Evolutionary conservation across 1,140 invertebrate species (phyloP).

Genomic region (Oscheius sp.): DNA sequence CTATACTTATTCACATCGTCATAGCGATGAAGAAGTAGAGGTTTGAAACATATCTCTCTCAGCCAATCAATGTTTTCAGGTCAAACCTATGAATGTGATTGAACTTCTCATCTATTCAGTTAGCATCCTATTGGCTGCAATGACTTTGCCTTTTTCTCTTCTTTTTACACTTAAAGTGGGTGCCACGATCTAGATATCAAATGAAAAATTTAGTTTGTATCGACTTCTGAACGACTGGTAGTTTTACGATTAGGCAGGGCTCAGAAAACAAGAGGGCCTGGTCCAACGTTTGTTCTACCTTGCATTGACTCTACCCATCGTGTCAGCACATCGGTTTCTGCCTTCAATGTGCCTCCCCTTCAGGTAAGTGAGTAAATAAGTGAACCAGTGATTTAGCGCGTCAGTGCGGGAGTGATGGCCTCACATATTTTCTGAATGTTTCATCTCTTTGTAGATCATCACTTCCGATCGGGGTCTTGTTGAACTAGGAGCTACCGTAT

Average conservation of each 20-base stretch:
- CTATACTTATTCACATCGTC: constrained; percentile 30
- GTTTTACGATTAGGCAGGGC: constrained; percentile 40
- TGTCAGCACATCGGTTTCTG: constrained; percentile 25
- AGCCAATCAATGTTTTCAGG: constrained; percentile 17
- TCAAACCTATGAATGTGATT: constrained; percentile 16
- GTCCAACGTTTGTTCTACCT: constrained; percentile 36
- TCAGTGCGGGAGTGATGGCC: too few relatives aligned
- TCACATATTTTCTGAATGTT: too few relatives aligned
- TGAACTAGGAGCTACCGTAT: constrained; percentile 44
- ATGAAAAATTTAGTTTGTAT: constrained; percentile 39
- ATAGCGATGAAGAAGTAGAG: constrained; percentile 27
- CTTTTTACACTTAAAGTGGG: constrained; percentile 41
- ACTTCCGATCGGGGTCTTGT: constrained; percentile 40
- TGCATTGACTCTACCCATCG: constrained; percentile 39
- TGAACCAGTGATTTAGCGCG: neutral
- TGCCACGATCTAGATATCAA: neutral
- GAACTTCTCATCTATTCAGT: constrained; percentile 31
- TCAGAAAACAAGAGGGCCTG: constrained; percentile 41
- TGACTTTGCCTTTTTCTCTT: constrained; percentile 42
- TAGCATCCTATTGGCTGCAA: constrained; percentile 20
- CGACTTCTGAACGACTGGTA: constrained; percentile 33
- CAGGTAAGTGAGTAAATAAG: constrained; percentile 21
- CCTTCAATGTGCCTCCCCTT: constrained; percentile 45
- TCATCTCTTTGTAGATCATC: constrained; percentile 29
- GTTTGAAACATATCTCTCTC: neutral